These are phyloP conservation scores for Elephantulus edwardii DNA, from an alignment of 2,113 vertebrate genomes.

Conservation along the genomic window DNA sequence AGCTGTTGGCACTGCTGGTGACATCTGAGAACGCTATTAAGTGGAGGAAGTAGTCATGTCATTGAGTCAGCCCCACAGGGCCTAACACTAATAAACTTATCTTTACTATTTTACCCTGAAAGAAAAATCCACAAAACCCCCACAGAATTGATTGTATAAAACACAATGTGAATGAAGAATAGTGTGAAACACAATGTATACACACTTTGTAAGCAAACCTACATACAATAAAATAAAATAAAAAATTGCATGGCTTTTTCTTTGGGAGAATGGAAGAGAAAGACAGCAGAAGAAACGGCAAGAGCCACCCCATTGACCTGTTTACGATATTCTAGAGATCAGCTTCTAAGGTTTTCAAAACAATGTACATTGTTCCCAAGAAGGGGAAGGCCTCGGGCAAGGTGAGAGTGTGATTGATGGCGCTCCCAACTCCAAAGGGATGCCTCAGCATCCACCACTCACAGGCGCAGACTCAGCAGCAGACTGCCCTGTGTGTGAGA, in stretches of 20 bases:
- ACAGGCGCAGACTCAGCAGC: conserved; percentile 41
- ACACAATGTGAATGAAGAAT: too few relatives aligned
- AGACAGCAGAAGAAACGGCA: neutral
- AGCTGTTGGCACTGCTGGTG: too few relatives aligned
- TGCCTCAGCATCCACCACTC: conserved; percentile 45
- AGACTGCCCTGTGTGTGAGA: conserved; percentile 19
- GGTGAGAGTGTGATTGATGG: conserved; percentile 64
- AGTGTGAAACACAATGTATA: too few relatives aligned
- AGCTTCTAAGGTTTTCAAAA: conserved; percentile 17
- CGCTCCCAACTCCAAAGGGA: conserved; percentile 57
- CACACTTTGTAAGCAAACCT: neutral
- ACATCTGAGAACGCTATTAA: too few relatives aligned
- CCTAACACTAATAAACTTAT: too few relatives aligned
- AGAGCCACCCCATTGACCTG: neutral
- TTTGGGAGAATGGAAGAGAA: neutral
- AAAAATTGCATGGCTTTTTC: too few relatives aligned
- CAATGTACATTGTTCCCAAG: conserved; percentile 13
- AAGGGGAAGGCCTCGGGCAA: conserved; percentile 8
- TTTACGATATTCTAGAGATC: conserved; percentile 15
- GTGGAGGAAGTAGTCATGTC: too few relatives aligned
- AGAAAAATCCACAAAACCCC: too few relatives aligned
- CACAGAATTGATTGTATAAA: too few relatives aligned
- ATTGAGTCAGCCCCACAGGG: too few relatives aligned
- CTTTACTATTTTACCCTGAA: too few relatives aligned
- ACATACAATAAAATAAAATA: too few relatives aligned